Percentiles rank a stretch among this genome's conserved stretches.
Conservation (phyloP, 2,797 vertebrate genomes). For the Argya squamiceps region DNA sequence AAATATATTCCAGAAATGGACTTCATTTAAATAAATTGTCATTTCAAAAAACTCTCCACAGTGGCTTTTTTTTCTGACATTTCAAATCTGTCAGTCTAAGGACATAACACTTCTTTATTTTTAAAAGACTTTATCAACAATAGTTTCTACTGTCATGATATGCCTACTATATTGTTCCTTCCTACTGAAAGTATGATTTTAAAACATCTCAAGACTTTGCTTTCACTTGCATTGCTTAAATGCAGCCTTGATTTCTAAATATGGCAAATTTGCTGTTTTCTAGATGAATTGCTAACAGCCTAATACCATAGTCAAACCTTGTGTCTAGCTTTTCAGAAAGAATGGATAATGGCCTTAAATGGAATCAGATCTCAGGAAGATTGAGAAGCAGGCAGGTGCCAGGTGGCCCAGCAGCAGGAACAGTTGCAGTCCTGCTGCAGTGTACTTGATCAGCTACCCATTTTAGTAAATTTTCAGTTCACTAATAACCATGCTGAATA, state of each 20-base stretch:
- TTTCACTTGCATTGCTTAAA: not conserved
- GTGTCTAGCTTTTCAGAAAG: not conserved
- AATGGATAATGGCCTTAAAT: not conserved
- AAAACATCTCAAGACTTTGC: not conserved
- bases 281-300: not conserved
- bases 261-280: not conserved
- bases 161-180: not conserved
- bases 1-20: not conserved
- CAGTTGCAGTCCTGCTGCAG: not conserved
- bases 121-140: not conserved
- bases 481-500: not conserved
- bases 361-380: not conserved
- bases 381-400: not conserved
- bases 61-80: not conserved
- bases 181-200: not conserved
- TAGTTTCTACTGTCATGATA: not conserved
- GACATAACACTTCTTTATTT: not conserved
- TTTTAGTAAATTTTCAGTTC: not conserved
- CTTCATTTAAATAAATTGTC: not conserved
- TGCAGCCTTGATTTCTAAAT: not conserved
- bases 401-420: not conserved
- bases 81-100: not conserved
- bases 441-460: not conserved
- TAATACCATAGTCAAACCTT: not conserved
- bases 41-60: not conserved